Evolutionary conservation across 1,140 invertebrate genomes (phyloP), one percentile per base, ranked within the genome.

Genomic region (Zaprionus inermis): DNA sequence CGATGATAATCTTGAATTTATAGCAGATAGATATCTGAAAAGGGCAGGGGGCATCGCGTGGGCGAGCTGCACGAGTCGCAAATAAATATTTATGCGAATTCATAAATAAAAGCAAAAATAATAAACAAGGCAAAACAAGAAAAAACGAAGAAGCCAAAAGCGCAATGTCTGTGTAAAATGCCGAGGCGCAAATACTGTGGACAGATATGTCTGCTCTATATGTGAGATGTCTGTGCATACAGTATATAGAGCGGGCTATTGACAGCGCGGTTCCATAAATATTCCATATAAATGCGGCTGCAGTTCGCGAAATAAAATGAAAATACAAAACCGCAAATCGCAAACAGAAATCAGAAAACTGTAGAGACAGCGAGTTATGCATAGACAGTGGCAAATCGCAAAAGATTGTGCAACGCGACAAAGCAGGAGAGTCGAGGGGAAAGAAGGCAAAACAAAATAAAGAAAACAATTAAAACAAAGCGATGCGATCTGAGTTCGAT

Each of bases 71-170:
- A 72, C 61, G 74, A 67, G 66, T 58, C 49, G 79, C 63, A 66
- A 71, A 86, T 86, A 86, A 86, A 86, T 86, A 86, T 86, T 88
- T 88, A 88, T 88, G 70, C 64, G 79, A 49, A 70, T 55, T 71
- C 81, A 83, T 88, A 88, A 90, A 89, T 89, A 85, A 81, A 85
- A 76, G 28, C 68, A 60, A 68, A 60, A 72, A 80, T 56, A 69
- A 20, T 49, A 69, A 58, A 78, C 49, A 69, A 49, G 54, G 55
- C 51, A 63, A 63, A 73, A 5, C 14, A 41, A 58, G 54, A 58
- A 44, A 51, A 41, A 34, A 41, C 9, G 28, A 46, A 11, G 46
- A 57, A 4, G 24, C 28, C 16, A 1, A 46, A 63, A 54, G 3
- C 16, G 32, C 30, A 30, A 41, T 55, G 34, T 36, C 28, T 63